phyloP scores from a whole-genome alignment of 2,113 vertebrate genomes.

The Progne subis region DNA sequence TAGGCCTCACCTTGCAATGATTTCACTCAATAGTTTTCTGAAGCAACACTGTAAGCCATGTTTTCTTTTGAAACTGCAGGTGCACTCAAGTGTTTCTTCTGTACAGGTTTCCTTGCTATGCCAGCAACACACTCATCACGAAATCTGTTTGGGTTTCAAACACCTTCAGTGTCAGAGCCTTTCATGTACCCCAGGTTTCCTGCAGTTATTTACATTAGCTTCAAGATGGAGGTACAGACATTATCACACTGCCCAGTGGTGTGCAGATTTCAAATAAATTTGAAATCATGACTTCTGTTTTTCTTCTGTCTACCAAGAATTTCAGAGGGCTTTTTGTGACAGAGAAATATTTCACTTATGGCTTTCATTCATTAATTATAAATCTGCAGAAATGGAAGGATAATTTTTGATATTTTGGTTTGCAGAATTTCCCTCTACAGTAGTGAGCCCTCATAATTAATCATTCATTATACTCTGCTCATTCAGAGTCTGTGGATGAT shows the following conservation, averaged over 20 bases:
- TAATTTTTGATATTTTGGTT: background rate
- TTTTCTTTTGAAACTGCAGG: background rate
- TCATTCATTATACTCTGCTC: background rate
- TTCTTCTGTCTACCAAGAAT: background rate
- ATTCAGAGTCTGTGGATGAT: background rate
- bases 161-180: background rate
- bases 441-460: background rate
- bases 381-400: background rate
- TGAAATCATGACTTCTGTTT: background rate
- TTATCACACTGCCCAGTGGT: background rate
- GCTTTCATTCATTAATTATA: background rate
- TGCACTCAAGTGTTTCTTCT: background rate
- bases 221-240: background rate
- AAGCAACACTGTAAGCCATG: accelerated
- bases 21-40: background rate
- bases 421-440: background rate
- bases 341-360: background rate
- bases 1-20: accelerated
- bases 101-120: background rate
- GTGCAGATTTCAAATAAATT: background rate
- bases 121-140: background rate
- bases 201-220: background rate
- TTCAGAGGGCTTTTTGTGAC: background rate
- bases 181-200: background rate
- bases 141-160: background rate